These are phyloP conservation scores for Rallus limicola DNA, from an alignment of 2,113 vertebrate species.

Conservation along the genomic window DNA sequence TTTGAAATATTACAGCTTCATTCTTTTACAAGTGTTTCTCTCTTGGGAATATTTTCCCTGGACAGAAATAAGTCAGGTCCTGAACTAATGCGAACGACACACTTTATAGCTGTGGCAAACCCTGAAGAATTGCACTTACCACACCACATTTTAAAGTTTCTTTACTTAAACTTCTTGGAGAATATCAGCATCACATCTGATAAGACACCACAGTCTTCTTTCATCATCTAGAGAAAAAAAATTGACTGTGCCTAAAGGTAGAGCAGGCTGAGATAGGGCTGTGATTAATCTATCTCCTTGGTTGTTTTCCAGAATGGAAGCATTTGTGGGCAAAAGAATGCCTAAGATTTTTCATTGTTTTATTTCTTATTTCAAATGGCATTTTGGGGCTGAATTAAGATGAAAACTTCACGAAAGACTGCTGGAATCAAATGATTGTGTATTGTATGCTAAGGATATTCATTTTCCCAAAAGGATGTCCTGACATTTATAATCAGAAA, in stretches of 20 bases:
- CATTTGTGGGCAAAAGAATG: neutral
- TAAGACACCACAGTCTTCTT: neutral
- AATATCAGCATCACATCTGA: neutral
- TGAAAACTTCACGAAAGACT: neutral
- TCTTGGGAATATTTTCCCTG: neutral
- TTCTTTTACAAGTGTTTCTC: neutral
- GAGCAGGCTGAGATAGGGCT: neutral
- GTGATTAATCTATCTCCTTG: neutral
- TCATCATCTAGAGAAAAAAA: neutral
- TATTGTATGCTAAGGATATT: neutral
- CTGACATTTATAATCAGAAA: neutral
- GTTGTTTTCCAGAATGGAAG: neutral
- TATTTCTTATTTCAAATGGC: neutral
- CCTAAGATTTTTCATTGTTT: neutral
- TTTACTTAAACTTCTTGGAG: neutral
- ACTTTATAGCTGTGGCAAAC: neutral
- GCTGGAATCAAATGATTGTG: neutral
- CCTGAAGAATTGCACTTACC: neutral
- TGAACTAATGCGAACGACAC: neutral
- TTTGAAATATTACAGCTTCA: neutral
- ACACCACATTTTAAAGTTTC: neutral
- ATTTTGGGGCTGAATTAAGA: neutral
- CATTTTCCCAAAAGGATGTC: neutral
- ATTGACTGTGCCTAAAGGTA: neutral
- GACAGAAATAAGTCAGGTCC: neutral